Percentiles rank a stretch among this genome's conserved stretches.
phyloP scores from a whole-genome alignment of 2,888 invertebrate species.

The Magallana nippona region DNA sequence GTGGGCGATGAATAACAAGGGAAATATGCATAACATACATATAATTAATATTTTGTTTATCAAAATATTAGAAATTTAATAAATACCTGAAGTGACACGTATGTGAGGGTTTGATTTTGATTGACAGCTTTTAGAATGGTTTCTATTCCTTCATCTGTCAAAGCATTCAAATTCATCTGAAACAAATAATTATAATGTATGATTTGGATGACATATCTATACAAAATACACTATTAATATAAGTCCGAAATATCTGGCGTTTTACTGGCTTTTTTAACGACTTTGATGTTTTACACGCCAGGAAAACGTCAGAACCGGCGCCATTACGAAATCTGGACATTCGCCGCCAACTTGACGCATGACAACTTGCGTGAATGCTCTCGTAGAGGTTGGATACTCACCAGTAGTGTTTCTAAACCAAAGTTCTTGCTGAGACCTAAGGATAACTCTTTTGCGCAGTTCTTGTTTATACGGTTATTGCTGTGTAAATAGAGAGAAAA shows the following conservation, averaged over 20 bases:
- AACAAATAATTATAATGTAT: slow-evolving; percentile 39
- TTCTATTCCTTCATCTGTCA: slow-evolving; percentile 74
- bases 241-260: too few relatives aligned
- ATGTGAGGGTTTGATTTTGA: slow-evolving; percentile 64
- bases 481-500: slow-evolving; percentile 54
- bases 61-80: too few relatives aligned
- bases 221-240: too few relatives aligned
- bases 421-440: slow-evolving; percentile 71
- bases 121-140: slow-evolving; percentile 68
- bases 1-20: too few relatives aligned
- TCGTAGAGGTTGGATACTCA: slow-evolving; percentile 55
- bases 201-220: neutral
- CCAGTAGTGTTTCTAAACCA: slow-evolving; percentile 74
- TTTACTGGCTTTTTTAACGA: too few relatives aligned
- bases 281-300: too few relatives aligned
- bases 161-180: slow-evolving; percentile 75
- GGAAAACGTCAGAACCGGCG: too few relatives aligned
- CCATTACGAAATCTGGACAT: too few relatives aligned
- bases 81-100: slow-evolving; percentile 74
- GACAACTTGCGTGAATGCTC: too few relatives aligned
- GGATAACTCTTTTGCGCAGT: slow-evolving; percentile 67
- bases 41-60: too few relatives aligned
- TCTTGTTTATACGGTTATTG: slow-evolving; percentile 73
- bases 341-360: too few relatives aligned
- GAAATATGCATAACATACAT: too few relatives aligned